These are phyloP conservation scores for Platysternon megacephalum DNA, from an alignment of 2,113 vertebrate genomes.

Conservation along the genomic window DNA sequence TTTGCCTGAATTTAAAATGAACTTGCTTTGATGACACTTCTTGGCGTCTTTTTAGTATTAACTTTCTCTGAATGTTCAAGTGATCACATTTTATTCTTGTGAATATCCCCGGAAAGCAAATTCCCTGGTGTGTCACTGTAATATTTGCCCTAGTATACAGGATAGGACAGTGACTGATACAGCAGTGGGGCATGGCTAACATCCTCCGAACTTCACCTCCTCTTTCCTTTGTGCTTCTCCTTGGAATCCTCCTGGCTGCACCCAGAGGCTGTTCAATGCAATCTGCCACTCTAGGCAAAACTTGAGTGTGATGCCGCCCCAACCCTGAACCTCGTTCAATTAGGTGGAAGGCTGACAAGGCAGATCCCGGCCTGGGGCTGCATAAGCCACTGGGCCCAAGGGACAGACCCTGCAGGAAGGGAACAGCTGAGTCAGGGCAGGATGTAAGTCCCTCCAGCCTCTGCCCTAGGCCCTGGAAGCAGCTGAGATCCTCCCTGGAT, in stretches of 20 bases:
- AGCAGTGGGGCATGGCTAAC: no score
- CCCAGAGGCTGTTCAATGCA: neutral
- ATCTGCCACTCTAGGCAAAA: neutral
- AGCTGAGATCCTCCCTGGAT: neutral
- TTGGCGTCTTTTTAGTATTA: neutral
- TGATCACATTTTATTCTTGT: neutral
- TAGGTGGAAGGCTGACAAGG: neutral
- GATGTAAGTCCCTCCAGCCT: neutral
- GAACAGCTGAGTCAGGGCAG: neutral
- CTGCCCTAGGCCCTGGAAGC: neutral
- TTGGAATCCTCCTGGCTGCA: neutral
- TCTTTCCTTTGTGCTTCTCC: neutral
- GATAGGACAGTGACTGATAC: neutral
- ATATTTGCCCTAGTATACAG: neutral
- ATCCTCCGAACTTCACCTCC: neutral
- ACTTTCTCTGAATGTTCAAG: neutral
- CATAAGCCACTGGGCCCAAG: neutral
- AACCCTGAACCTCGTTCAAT: neutral
- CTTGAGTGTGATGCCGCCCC: neutral
- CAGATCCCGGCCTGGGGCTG: neutral
- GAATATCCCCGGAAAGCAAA: fast-evolving
- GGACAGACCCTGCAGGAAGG: neutral
- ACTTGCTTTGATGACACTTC: neutral
- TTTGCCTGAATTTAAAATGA: neutral
- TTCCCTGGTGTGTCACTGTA: neutral